phyloP scores from a whole-genome alignment of 2,113 vertebrate genomes.

The Pluvianellus socialis region DNA sequence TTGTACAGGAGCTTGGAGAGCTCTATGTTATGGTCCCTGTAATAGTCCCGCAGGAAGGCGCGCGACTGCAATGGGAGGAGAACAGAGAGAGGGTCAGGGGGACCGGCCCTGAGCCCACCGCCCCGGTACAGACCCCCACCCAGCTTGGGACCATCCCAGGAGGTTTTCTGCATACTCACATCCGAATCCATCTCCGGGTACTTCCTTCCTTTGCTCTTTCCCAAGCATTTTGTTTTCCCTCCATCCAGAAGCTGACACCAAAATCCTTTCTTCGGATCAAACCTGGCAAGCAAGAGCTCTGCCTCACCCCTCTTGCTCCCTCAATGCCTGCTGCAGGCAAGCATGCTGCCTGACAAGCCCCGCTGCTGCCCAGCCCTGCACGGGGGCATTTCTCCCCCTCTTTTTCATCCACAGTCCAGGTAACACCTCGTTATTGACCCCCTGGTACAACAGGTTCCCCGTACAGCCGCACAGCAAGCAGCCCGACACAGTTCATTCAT shows the following conservation, averaged over 20 bases:
- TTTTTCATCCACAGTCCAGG: not conserved
- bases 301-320: not conserved
- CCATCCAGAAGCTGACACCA: conserved; percentile 97
- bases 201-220: conserved; percentile 95
- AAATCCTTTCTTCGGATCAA: conserved; percentile 97
- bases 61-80: conserved; percentile 78
- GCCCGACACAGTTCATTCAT: not conserved
- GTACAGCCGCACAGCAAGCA: not conserved
- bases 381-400: not conserved
- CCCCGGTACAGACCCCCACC: not conserved
- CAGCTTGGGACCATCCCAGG: not conserved
- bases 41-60: conserved; percentile 91
- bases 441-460: not conserved
- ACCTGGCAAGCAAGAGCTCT: conserved; percentile 70
- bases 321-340: too few species aligned
- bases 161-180: conserved; percentile 75
- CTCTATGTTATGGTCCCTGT: conserved; percentile 94
- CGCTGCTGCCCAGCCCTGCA: not conserved
- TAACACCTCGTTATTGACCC: not conserved
- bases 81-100: not conserved
- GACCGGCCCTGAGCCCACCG: not conserved
- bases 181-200: conserved; percentile 95
- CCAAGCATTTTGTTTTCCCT: conserved; percentile 95
- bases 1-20: conserved; percentile 96
- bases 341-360: not conserved